Evolutionary conservation across 2,113 vertebrate genomes (phyloP).

Genomic region (Hippocampus barbouri): DNA sequence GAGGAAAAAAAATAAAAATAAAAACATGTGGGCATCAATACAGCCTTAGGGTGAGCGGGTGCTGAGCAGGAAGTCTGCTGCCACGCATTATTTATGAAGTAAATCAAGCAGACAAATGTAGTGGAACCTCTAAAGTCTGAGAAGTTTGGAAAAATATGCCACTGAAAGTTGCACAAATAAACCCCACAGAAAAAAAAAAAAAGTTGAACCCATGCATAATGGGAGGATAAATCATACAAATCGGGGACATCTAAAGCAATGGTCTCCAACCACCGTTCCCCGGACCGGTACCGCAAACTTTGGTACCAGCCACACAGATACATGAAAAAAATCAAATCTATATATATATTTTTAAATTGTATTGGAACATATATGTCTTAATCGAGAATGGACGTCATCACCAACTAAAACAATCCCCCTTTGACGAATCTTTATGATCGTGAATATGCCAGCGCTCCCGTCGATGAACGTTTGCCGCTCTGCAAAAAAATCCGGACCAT

Average conservation of each 20-base stretch:
- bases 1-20: neutral
- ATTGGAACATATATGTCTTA: too few species aligned
- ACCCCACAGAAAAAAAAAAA: neutral
- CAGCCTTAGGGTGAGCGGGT: neutral
- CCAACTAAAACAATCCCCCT: too few species aligned
- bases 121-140: neutral
- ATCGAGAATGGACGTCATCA: too few species aligned
- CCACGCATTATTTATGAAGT: neutral
- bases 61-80: neutral
- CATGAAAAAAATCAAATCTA: too few species aligned
- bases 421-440: too few species aligned
- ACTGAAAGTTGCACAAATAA: neutral
- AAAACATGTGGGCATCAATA: neutral
- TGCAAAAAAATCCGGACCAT: too few species aligned
- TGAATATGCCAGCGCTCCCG: too few species aligned
- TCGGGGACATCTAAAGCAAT: neutral
- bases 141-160: neutral
- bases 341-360: too few species aligned
- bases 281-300: too few species aligned
- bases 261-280: too few species aligned
- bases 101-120: conserved; percentile 1
- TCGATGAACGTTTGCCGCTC: too few species aligned
- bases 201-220: neutral
- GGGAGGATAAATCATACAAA: neutral
- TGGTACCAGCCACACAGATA: too few species aligned